Conservation (phyloP, 2,888 invertebrate genomes). For the Cryptus armator region DNA sequence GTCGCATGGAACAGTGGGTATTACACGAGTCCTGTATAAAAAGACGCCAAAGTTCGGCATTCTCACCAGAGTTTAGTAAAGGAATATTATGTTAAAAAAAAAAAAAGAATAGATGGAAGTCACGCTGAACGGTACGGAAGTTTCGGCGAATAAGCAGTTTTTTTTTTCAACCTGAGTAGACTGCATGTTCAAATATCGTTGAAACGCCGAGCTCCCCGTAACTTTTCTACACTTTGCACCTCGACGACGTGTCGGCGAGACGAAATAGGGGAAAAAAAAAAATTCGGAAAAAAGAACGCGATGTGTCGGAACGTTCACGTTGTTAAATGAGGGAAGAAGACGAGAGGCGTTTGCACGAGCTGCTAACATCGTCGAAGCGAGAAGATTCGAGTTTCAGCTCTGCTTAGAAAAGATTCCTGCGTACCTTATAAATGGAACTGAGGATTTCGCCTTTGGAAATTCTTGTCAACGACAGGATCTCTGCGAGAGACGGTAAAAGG, state of each 20-base stretch:
- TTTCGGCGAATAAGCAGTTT: neutral
- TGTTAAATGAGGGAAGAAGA: conserved; percentile 25
- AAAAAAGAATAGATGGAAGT: neutral
- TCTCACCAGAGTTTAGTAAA: neutral
- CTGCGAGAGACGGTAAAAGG: neutral
- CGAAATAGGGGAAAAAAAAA: conserved; percentile 11
- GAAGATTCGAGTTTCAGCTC: conserved; percentile 23
- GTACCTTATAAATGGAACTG: conserved; percentile 50
- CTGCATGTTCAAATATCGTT: conserved; percentile 10
- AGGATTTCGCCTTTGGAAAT: conserved; percentile 52
- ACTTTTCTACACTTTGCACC: conserved; percentile 5
- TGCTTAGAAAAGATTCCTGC: conserved; percentile 25
- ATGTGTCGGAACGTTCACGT: conserved; percentile 12
- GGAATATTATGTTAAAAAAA: neutral
- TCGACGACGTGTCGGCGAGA: conserved; percentile 4
- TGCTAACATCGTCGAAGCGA: conserved; percentile 6
- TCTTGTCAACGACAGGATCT: conserved; percentile 53
- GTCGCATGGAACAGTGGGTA: conserved; percentile 14
- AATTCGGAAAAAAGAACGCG: conserved; percentile 2
- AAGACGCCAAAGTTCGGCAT: conserved; percentile 24
- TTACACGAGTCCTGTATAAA: conserved; percentile 23
- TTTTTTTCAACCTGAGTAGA: neutral
- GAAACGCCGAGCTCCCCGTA: conserved; percentile 13
- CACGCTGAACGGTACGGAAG: conserved; percentile 12
- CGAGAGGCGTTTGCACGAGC: neutral